Evolutionary conservation across 2,113 vertebrate genomes (phyloP).

Genomic region (Geococcyx californianus): DNA sequence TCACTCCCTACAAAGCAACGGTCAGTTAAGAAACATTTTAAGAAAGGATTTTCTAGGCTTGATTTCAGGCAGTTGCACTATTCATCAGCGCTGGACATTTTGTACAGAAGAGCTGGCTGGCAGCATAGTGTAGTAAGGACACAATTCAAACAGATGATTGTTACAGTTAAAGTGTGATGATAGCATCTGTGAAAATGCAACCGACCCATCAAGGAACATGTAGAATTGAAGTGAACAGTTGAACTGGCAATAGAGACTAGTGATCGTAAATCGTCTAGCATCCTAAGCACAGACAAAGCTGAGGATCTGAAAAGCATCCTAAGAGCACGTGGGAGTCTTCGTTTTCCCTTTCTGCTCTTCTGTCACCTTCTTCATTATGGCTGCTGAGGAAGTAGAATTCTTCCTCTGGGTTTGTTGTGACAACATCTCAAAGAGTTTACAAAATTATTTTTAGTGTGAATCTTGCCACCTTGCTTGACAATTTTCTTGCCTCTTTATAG

Average conservation of each 20-base stretch:
- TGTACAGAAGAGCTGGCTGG: neutral
- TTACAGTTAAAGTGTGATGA: slow-evolving; percentile 14
- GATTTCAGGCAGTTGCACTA: neutral
- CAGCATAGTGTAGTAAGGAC: neutral
- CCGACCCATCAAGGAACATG: neutral
- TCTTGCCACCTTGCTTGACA: slow-evolving; percentile 60
- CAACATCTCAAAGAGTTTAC: slow-evolving; percentile 47
- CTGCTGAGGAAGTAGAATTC: neutral
- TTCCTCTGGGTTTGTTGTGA: slow-evolving; percentile 62
- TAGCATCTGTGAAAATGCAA: slow-evolving; percentile 33
- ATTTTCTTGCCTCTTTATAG: slow-evolving; percentile 47
- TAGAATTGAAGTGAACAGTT: slow-evolving; percentile 41
- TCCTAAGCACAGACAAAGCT: neutral
- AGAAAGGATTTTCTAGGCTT: neutral
- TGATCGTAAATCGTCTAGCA: slow-evolving; percentile 20
- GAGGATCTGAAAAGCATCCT: neutral
- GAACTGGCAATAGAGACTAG: neutral
- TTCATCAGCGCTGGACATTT: neutral
- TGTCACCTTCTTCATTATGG: slow-evolving; percentile 29
- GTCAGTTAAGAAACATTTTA: neutral
- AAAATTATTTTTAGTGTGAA: slow-evolving; percentile 57
- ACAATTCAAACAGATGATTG: neutral
- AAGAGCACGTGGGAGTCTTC: neutral
- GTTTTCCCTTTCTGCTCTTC: neutral
- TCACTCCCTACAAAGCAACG: neutral